Conservation (phyloP, 1,140 invertebrate species). For the Bathynomus jamesi region DNA sequence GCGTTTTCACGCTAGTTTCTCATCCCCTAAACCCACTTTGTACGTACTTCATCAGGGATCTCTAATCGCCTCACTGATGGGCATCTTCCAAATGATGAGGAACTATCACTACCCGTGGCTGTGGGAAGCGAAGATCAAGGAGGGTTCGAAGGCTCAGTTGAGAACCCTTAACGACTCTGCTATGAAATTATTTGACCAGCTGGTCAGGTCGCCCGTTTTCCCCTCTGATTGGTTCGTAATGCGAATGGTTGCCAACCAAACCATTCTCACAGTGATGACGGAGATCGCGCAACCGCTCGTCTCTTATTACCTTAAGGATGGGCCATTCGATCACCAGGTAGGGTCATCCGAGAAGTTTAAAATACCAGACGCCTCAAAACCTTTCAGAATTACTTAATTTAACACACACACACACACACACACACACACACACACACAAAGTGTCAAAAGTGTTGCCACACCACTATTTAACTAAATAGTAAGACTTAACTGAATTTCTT, state of each 20-base stretch:
- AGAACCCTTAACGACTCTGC: constrained; percentile 60
- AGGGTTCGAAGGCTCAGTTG: constrained; percentile 81
- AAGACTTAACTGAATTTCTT: too few species aligned
- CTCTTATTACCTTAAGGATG: constrained; percentile 65
- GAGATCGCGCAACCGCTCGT: constrained; percentile 79
- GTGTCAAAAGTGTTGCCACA: too few species aligned
- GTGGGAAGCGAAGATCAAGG: constrained; percentile 65
- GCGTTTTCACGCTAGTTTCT: too few species aligned
- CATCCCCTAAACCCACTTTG: too few species aligned
- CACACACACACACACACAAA: too few species aligned
- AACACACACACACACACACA: too few species aligned
- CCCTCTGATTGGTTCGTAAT: constrained; percentile 88
- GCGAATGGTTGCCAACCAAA: constrained; percentile 79
- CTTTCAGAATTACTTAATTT: too few species aligned
- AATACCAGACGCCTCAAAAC: too few species aligned
- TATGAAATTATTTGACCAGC: constrained; percentile 25
- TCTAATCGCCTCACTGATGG: constrained; percentile 75
- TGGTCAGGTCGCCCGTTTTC: constrained; percentile 52
- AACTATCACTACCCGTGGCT: constrained; percentile 79
- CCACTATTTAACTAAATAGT: too few species aligned
- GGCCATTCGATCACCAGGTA: constrained; percentile 58
- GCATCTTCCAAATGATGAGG: constrained; percentile 73
- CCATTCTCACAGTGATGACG: constrained; percentile 74
- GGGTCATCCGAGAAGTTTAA: too few species aligned
- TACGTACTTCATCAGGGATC: constrained; percentile 52